Evolutionary conservation across 2,797 vertebrate species (phyloP).

Genomic region (Hoplostethus atlanticus): DNA sequence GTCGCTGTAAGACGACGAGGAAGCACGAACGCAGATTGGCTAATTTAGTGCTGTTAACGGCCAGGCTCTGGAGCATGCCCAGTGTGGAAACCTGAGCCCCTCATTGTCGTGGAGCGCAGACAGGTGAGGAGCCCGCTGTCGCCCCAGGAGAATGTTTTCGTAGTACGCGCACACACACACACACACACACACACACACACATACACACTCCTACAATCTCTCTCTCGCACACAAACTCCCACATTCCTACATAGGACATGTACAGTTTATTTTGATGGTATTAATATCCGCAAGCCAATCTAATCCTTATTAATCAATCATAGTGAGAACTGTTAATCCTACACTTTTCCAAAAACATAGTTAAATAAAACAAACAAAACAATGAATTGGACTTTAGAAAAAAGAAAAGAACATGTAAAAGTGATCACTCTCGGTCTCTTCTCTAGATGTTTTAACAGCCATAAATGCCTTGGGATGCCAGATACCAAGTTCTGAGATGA

Average conservation of each 20-base stretch:
- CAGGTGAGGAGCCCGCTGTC: slow-evolving; percentile 72
- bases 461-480: too few relatives aligned
- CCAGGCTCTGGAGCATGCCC: slow-evolving; percentile 46
- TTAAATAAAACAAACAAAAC: background rate
- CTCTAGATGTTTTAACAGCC: too few relatives aligned
- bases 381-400: background rate
- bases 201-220: background rate
- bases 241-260: slow-evolving; percentile 4
- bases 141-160: slow-evolving; percentile 35
- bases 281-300: background rate
- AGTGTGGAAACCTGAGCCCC: slow-evolving; percentile 65
- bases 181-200: slow-evolving; percentile 8
- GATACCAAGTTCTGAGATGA: too few relatives aligned
- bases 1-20: slow-evolving; percentile 45
- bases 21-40: slow-evolving; percentile 52
- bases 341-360: too few relatives aligned
- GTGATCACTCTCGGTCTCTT: too few relatives aligned
- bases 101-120: slow-evolving; percentile 55
- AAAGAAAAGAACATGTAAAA: too few relatives aligned
- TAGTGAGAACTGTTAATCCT: background rate
- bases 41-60: slow-evolving; percentile 70
- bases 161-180: background rate
- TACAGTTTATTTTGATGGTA: background rate
- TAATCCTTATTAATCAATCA: background rate
- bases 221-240: background rate